These are phyloP conservation scores for Rugalucina vietnamica DNA, from an alignment of 2,888 invertebrate species.

Conservation along the genomic window DNA sequence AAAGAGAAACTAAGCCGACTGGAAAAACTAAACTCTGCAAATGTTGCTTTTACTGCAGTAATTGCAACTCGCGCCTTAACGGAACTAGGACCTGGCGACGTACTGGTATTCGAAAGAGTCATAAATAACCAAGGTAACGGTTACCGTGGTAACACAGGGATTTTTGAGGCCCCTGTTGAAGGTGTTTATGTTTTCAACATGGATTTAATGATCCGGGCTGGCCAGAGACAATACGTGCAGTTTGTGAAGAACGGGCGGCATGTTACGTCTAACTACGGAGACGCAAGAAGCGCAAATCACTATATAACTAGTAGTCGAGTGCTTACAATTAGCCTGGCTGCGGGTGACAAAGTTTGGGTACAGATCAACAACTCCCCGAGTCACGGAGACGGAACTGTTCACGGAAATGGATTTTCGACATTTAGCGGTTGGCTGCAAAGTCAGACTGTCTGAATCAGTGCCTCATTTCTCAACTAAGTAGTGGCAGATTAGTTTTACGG, in stretches of 20 bases:
- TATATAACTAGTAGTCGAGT: conserved; percentile 34
- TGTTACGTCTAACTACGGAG: conserved; percentile 27
- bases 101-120: not conserved
- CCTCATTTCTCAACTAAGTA: no score
- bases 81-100: not conserved
- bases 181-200: not conserved
- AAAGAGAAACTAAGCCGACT: not conserved
- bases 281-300: conserved; percentile 20
- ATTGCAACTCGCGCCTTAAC: not conserved
- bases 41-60: not conserved
- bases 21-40: not conserved
- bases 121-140: not conserved
- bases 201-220: not conserved
- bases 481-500: no score
- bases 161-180: not conserved
- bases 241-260: conserved; percentile 16
- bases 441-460: no score
- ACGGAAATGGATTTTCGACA: conserved; percentile 40
- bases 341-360: conserved; percentile 42
- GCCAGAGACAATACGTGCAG: not conserved
- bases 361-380: not conserved
- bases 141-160: not conserved
- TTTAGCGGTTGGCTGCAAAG: conserved; percentile 52
- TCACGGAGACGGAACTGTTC: conserved; percentile 42
- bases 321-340: conserved; percentile 18